Evolutionary conservation across 2,113 vertebrate genomes (phyloP).

Genomic region (Bubo blakistoni): DNA sequence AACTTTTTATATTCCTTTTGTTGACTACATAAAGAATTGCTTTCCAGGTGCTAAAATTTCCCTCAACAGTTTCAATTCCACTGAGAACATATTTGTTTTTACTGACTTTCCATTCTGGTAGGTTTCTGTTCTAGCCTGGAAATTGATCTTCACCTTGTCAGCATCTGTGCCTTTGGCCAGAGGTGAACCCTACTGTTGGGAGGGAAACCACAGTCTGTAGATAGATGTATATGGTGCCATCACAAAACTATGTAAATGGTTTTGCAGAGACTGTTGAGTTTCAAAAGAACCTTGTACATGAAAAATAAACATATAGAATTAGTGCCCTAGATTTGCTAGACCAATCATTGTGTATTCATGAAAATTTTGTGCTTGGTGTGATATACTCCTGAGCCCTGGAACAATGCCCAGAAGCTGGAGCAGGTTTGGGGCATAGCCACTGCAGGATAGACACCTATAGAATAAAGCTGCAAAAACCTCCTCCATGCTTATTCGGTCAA

Average conservation of each 20-base stretch:
- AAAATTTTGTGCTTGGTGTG: not conserved
- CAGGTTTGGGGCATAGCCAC: not conserved
- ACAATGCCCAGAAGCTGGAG: not conserved
- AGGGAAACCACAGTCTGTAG: not conserved
- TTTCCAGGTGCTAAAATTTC: slow-evolving; percentile 15
- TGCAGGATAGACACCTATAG: not conserved
- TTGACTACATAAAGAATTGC: not conserved
- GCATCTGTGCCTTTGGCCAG: not conserved
- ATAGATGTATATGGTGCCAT: not conserved
- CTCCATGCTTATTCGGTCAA: not conserved
- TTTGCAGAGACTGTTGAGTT: not conserved
- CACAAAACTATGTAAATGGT: not conserved
- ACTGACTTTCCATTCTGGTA: slow-evolving; percentile 15
- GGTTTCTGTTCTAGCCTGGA: not conserved
- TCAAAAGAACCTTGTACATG: not conserved
- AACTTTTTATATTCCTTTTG: not conserved
- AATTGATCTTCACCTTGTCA: not conserved
- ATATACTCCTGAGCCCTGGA: not conserved
- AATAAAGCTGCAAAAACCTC: not conserved
- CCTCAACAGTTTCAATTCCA: not conserved
- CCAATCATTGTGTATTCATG: not conserved
- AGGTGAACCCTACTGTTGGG: not conserved
- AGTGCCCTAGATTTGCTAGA: not conserved
- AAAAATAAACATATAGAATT: not conserved
- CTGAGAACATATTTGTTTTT: not conserved